Percentiles rank a stretch among this genome's conserved stretches.
phyloP scores from a whole-genome alignment of 2,797 vertebrate species.

The Melanotaenia boesemani region DNA sequence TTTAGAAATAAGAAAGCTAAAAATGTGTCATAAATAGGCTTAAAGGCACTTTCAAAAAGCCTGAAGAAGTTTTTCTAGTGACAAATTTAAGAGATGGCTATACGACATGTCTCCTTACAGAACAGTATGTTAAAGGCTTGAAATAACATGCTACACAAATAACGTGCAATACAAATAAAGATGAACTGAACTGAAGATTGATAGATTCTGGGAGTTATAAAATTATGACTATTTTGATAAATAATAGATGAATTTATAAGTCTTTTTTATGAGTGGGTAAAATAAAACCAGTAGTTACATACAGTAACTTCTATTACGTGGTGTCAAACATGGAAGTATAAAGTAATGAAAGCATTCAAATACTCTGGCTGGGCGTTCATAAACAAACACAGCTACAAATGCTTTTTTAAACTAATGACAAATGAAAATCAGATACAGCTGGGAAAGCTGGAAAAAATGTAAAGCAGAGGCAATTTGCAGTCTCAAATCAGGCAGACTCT shows the following conservation, averaged over 20 bases:
- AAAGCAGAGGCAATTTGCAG: conserved; percentile 4
- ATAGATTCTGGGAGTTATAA: background rate
- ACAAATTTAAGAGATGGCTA: no score
- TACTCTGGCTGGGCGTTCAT: conserved; percentile 39
- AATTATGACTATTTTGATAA: background rate
- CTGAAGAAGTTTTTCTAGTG: background rate
- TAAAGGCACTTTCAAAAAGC: background rate
- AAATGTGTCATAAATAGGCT: no score
- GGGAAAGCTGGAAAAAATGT: conserved; percentile 12
- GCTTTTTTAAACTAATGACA: conserved; percentile 28
- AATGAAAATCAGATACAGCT: conserved; percentile 54
- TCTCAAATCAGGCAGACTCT: background rate
- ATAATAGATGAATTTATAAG: background rate
- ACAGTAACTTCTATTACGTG: background rate
- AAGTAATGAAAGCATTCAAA: conserved; percentile 66
- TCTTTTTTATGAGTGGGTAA: background rate
- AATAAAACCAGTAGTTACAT: conserved; percentile 21
- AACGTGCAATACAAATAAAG: background rate
- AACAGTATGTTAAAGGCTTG: no score
- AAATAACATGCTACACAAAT: background rate
- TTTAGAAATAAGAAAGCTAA: background rate
- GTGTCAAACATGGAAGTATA: conserved; percentile 22
- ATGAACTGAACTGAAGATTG: background rate
- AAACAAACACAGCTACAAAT: conserved; percentile 44
- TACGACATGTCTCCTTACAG: no score